A percentile compares a stretch with the other conserved stretches of the same genome.
These are phyloP conservation scores for Melanotaenia boesemani DNA, from an alignment of 2,797 vertebrate species.

Conservation along the genomic window DNA sequence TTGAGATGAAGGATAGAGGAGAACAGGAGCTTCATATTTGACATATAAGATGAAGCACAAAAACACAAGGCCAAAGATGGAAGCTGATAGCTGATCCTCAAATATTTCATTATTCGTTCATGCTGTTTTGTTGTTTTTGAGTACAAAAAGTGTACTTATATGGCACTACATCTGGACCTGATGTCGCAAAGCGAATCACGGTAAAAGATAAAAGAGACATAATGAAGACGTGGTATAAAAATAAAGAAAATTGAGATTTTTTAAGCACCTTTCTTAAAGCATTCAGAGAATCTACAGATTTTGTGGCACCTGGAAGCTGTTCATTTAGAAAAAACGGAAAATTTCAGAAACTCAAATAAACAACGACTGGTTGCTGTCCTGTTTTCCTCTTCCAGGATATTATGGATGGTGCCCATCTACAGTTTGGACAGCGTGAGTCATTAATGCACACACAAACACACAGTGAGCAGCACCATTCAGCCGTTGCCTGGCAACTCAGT, in stretches of 20 bases:
- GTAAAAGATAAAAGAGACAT: neutral
- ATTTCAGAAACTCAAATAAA: no score
- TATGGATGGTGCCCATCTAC: conserved; percentile 99
- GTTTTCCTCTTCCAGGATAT: conserved; percentile 82
- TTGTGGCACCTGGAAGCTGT: neutral
- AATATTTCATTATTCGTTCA: neutral
- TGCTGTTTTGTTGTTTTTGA: no score
- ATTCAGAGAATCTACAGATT: neutral
- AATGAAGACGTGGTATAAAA: neutral
- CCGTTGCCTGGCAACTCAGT: conserved; percentile 16
- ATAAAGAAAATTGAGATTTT: neutral
- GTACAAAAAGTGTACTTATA: no score
- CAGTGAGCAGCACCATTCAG: neutral
- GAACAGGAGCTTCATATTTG: no score
- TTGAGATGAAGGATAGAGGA: no score
- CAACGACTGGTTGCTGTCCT: neutral
- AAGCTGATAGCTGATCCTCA: neutral
- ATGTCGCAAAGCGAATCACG: no score
- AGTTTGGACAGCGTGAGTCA: conserved; percentile 97
- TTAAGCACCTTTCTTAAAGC: neutral
- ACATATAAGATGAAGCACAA: no score
- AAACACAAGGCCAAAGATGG: no score
- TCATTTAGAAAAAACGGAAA: no score
- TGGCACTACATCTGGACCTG: no score
- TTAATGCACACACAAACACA: conserved; percentile 7